Evolutionary conservation across 2,797 vertebrate species (phyloP), one percentile per base, ranked within the genome.

Genomic region (Ctenosaura bakeri): DNA sequence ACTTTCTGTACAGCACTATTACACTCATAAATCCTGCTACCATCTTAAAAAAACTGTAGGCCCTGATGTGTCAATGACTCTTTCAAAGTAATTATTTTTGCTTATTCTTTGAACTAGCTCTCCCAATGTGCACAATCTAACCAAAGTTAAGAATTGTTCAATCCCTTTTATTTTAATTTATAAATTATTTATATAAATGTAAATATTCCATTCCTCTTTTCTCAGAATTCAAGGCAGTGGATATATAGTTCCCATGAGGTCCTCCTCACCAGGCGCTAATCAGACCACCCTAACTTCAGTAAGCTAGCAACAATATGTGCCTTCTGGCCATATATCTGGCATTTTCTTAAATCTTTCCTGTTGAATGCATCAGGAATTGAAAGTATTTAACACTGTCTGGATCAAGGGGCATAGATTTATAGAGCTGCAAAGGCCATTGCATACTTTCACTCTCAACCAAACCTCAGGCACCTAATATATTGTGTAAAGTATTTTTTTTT

Each of bases 81-180:
- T 87, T 62, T 62, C 56, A n/a, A 32, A 42, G 73, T 38, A 54
- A 59, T 76, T 46, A n/a, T 73, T 71, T 71, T 83, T 38, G 24
- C n/a, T 74, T 83, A 12, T n/a, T 84, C 2, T 89, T 56, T 74
- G 52, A 38, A 82, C 7, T 73, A 42, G 66, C n/a, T 88, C 87
- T 62, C 80, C 12, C 38, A 74, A 73, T 82, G 9, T 18, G 42
- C 24, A 26, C 77, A 8, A 64, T 50, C 38, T 16, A 64, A 12
- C 6, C 32, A 64, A 78, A 32, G 3, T 32, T 78, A 38, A 50
- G 5, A n/a, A 62, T 12, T 32, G 38, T 32, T 29, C 10, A 64
- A 59, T 66, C 24, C 82, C 20, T 85, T 73, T 66, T 1, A 24
- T 73, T 73, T 85, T 46, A 85, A 71, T 20, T 20, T 29, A 73